Percentiles rank a stretch among this genome's conserved stretches.
These are phyloP conservation scores for Botia almorhae DNA, from an alignment of 2,797 vertebrate species.

Conservation along the genomic window DNA sequence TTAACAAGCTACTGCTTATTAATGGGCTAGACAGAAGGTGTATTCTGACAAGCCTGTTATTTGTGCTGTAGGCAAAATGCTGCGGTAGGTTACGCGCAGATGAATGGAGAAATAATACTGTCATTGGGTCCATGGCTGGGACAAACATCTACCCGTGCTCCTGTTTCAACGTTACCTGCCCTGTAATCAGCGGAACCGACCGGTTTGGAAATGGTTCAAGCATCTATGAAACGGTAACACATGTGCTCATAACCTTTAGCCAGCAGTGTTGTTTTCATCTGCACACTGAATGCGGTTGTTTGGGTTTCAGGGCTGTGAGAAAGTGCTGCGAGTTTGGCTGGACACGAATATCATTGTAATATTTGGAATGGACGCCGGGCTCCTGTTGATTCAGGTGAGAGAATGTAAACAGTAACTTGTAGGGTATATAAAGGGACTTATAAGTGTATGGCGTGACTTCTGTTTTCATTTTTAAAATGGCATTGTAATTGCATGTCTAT, in stretches of 20 bases:
- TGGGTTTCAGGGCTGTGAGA: conserved; percentile 64
- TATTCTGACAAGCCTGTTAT: conserved; percentile 8
- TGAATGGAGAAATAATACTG: conserved; percentile 70
- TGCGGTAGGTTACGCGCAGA: conserved; percentile 60
- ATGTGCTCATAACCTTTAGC: conserved; percentile 1
- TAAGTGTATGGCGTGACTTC: no score
- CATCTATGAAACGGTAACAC: conserved; percentile 55
- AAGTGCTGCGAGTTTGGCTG: conserved; percentile 65
- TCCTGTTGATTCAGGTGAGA: conserved; percentile 69
- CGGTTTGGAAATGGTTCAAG: conserved; percentile 49
- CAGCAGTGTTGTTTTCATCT: conserved; percentile 5
- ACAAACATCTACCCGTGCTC: conserved; percentile 68
- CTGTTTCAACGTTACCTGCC: conserved; percentile 67
- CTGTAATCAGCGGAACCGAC: not conserved
- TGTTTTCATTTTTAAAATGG: no score
- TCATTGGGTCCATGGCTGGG: conserved; percentile 52
- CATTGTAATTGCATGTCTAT: no score
- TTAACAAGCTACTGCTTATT: not conserved
- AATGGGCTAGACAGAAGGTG: not conserved
- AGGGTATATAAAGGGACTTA: no score
- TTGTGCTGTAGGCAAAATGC: conserved; percentile 62
- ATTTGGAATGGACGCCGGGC: conserved; percentile 60
- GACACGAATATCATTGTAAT: conserved; percentile 64
- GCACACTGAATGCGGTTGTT: not conserved
- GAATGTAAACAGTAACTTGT: not conserved